Percentiles rank a stretch among this genome's conserved stretches.
Conservation (phyloP, 2,888 invertebrate genomes). For the Catotricha subobsoleta region DNA sequence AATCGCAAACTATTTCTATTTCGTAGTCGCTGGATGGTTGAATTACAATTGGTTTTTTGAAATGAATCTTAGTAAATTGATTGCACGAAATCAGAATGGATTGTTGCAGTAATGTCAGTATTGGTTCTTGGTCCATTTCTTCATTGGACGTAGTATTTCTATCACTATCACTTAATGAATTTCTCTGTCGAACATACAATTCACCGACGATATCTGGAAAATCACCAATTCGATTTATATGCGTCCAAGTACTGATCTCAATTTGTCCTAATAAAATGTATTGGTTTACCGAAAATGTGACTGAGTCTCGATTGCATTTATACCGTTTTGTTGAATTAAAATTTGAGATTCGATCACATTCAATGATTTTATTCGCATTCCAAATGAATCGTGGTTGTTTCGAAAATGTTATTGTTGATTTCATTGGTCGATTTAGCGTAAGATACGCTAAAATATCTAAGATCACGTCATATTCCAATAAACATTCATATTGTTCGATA, state of each 20-base stretch:
- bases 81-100: background rate
- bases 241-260: background rate
- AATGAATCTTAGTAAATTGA: background rate
- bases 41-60: background rate
- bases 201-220: too few relatives aligned
- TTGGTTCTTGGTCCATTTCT: too few relatives aligned
- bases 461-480: background rate
- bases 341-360: background rate
- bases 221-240: too few relatives aligned
- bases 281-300: conserved; percentile 1
- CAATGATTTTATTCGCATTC: background rate
- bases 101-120: too few relatives aligned
- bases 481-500: background rate
- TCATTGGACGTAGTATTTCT: too few relatives aligned
- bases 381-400: background rate
- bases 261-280: conserved; percentile 1
- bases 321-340: background rate
- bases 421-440: background rate
- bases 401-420: background rate
- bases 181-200: too few relatives aligned
- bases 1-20: background rate
- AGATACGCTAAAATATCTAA: conserved; percentile 1
- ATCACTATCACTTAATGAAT: too few relatives aligned
- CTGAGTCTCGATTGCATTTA: background rate
- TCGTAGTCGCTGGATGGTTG: conserved; percentile 1